A percentile compares a stretch with the other conserved stretches of the same genome.
phyloP scores from a whole-genome alignment of 2,888 invertebrate species.

The Nudaria mundana region DNA sequence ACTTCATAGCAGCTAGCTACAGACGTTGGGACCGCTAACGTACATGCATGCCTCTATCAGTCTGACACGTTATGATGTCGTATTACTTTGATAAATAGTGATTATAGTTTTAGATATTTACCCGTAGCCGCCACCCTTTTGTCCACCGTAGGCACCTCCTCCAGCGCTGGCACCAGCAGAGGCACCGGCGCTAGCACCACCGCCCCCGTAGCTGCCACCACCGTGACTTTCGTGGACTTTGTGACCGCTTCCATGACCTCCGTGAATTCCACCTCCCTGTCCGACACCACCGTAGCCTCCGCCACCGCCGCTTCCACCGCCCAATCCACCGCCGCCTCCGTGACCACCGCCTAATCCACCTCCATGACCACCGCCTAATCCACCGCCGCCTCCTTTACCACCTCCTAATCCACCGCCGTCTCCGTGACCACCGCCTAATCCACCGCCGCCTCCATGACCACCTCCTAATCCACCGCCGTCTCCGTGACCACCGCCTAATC shows the following conservation, averaged over 20 bases:
- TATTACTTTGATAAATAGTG: background rate
- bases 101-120: constrained; percentile 18
- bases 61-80: too few relatives aligned
- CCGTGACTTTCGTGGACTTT: too few relatives aligned
- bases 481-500: background rate
- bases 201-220: constrained; percentile 24
- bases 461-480: constrained; percentile 15
- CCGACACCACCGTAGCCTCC: constrained; percentile 25
- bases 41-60: too few relatives aligned
- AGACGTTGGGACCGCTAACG: too few relatives aligned
- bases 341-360: too few relatives aligned
- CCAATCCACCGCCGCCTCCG: constrained; percentile 7
- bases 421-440: too few relatives aligned
- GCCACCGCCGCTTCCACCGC: constrained; percentile 11
- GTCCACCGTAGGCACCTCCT: constrained; percentile 31
- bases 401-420: too few relatives aligned
- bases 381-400: constrained; percentile 8
- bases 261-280: too few relatives aligned
- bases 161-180: constrained; percentile 28
- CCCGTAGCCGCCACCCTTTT: constrained; percentile 41
- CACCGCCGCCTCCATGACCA: constrained; percentile 21
- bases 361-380: background rate
- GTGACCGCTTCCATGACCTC: too few relatives aligned
- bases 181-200: constrained; percentile 22
- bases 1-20: too few relatives aligned